Evolutionary conservation across 2,888 invertebrate species (phyloP), one percentile per base, ranked within the genome.

Genomic region (Drosophila subsilvestris): DNA sequence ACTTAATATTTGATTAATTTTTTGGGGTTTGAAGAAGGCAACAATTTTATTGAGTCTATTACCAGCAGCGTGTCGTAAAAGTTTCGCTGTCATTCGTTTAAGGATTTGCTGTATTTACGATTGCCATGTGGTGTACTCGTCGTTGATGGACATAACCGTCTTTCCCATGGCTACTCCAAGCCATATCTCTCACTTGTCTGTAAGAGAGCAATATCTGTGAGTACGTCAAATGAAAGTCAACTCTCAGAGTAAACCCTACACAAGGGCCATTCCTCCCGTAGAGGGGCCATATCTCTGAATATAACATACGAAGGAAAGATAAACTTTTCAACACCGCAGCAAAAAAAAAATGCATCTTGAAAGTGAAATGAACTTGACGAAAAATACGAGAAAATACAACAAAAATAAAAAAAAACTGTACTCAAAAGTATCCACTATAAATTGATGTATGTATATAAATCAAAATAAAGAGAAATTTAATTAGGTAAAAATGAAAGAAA

Each of bases 1-100:
- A 25, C 45, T 45, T 47, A 56, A 47, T 63, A 62, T 63, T 48
- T 44, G 37, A 60, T 73, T 57, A 67, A 70, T 67, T 63, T 67
- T 63, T 59, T 10, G 59, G 57, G 32, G 37, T 37, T 37, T 61
- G 18, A 14, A 25, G 25, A 22, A 27, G 42, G 47, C 48, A 29
- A 49, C 59, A 45, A 43, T 65, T 76, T 76, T 76, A 75, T 71
- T 62, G 68, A 47, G 49, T 51, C 67, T 66, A 68, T 66, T 75
- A 62, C 55, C 45, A 58, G 70, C 48, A 42, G 45, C 18, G 32
- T 20, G 37, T 67, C 63, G 50, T 67, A 56, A 67, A 63, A 20
- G 50, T 47, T 56, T 45, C 20, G 27, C 37, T 37, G 14, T n/a
- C 37, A 37, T n/a, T 37, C 37, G 6, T n/a, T 37, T n/a, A n/a